Base-by-base conservation (phyloP, 2,888 invertebrate genomes). In the Ectemnius lituratus region DNA sequence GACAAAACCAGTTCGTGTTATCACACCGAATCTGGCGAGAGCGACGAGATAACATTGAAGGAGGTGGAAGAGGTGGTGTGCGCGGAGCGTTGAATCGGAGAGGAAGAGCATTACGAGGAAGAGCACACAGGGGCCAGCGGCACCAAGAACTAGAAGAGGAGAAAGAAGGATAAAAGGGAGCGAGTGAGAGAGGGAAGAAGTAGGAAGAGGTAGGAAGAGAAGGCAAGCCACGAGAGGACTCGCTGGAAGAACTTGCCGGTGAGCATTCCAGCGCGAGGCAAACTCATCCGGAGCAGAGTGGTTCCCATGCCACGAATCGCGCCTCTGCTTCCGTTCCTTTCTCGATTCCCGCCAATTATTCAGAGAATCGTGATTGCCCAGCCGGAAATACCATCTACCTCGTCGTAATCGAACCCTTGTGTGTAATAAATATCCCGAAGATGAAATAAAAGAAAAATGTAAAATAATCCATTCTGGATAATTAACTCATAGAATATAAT, bases 201-300 rank as follows among this genome's bases (percentile, higher is more conserved):
- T 63, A 46, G 59, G 18, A 58, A 49, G 45, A 59, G 58, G 65
- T 49, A 58, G 62, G 70, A 45, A 28, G 18, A 47, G 8, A 45
- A 62, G 59, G 56, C n/a, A 47, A n/a, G n/a, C n/a, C n/a, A 52
- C 16, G 16, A 23, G 52, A 49, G 63, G 68, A 27, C 47, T 52
- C 49, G 67, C 70, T 71, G 76, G 78, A 76, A 82, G 75, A 81
- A 81, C 75, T 82, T 63, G 82, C 82, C 82, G 75, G 82, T 79
- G 81, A 78, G 73, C 81, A 81, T 81, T 81, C 82, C 81, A 69
- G 47, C 59, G 81, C 65, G 45, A 75, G 62, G 63, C 67, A 66
- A 78, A 61, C 73, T 79, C 75, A 81, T 81, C 79, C 79, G 73
- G 75, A 75, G 69, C 70, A 63, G 65, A 66, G 75, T 56, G 63